Evolutionary conservation across 1,140 invertebrate genomes (phyloP).

Genomic region (Planococcus citri): DNA sequence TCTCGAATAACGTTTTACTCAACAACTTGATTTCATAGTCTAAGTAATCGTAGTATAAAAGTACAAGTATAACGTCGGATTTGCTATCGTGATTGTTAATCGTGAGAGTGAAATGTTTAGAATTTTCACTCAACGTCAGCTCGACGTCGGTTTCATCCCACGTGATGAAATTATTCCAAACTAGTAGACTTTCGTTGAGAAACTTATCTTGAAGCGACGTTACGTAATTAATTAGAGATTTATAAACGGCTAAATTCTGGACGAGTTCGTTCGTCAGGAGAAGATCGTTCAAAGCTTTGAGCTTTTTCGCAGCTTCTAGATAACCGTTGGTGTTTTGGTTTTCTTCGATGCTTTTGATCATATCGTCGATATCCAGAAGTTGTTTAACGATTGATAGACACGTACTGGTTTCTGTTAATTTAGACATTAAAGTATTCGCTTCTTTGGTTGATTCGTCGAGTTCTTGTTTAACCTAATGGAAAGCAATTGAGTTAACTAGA

Average conservation of each 20-base stretch:
- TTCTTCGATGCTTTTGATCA: not conserved
- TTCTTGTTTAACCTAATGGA: slow-evolving; percentile 9
- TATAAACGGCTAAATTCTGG: not conserved
- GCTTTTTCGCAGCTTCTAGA: not conserved
- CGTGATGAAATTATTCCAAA: not conserved
- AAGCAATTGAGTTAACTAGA: not conserved
- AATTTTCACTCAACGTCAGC: not conserved
- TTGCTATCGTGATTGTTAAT: slow-evolving; percentile 10
- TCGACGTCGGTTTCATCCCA: not conserved
- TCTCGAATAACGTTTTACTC: not conserved
- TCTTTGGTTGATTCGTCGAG: not conserved
- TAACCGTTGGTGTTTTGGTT: not conserved
- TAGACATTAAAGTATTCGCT: not conserved
- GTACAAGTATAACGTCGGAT: not conserved
- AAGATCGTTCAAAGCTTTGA: not conserved
- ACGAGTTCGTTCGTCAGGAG: not conserved
- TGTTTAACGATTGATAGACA: not conserved
- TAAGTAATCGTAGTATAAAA: slow-evolving; percentile 8
- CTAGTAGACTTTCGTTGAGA: not conserved
- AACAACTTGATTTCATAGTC: not conserved
- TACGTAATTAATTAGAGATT: not conserved
- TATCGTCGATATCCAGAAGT: not conserved
- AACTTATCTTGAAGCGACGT: not conserved
- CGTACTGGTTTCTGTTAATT: not conserved
- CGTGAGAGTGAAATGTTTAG: not conserved